Evolutionary conservation across 1,140 invertebrate species (phyloP).

Genomic region (Platorchestia sp.): DNA sequence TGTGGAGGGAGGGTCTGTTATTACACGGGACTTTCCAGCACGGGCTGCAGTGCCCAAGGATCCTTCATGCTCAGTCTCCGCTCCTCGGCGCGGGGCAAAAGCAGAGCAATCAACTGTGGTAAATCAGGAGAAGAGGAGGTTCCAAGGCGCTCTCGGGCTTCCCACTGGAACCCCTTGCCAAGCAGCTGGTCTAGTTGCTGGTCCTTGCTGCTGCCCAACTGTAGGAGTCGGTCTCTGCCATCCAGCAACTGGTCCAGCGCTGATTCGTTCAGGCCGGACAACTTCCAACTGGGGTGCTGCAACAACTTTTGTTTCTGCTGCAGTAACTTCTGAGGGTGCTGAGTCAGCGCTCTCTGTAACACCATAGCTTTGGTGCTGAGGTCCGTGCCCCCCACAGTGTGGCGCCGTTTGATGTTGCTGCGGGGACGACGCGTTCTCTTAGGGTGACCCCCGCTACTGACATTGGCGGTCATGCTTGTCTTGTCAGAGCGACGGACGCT

Average conservation of each 20-base stretch:
- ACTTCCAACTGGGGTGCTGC: conserved; percentile 68
- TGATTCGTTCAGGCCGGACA: conserved; percentile 73
- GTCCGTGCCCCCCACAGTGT: conserved; percentile 91
- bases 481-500: neutral
- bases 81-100: conserved; percentile 59
- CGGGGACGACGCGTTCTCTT: conserved; percentile 56
- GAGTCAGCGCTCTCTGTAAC: conserved; percentile 73
- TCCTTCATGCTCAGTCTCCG: conserved; percentile 63
- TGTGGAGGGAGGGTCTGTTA: neutral
- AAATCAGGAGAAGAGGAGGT: conserved; percentile 64
- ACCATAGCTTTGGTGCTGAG: conserved; percentile 81
- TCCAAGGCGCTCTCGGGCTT: conserved; percentile 62
- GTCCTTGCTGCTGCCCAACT: conserved; percentile 59
- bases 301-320: conserved; percentile 46
- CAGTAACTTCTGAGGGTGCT: conserved; percentile 66
- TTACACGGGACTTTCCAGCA: conserved; percentile 66
- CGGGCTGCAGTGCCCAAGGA: conserved; percentile 61
- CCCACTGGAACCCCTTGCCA: conserved; percentile 29
- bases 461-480: neutral
- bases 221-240: conserved; percentile 18
- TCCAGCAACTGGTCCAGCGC: conserved; percentile 69
- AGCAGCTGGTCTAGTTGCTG: neutral
- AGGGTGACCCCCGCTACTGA: conserved; percentile 61
- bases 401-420: conserved; percentile 80
- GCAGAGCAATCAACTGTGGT: conserved; percentile 60